Conservation (phyloP, 2,888 invertebrate genomes). For the Smittia aterrima region DNA sequence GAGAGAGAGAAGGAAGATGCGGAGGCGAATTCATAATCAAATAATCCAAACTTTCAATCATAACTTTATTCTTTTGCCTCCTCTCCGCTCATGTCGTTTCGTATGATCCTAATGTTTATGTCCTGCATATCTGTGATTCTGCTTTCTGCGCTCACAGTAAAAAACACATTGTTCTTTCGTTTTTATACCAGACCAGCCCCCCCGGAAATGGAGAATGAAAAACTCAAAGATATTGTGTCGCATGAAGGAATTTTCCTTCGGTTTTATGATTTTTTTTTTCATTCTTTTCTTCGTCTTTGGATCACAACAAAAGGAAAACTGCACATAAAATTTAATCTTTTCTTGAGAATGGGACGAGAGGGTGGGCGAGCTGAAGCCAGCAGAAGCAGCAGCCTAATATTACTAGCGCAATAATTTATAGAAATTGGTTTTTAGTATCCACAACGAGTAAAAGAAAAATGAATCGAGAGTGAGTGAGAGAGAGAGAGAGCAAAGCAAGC, state of each 20-base stretch:
- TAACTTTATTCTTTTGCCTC: conserved; percentile 5
- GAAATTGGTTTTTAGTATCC: conserved; percentile 14
- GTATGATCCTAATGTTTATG: conserved; percentile 31
- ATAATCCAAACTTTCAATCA: conserved; percentile 37
- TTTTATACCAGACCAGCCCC: not conserved
- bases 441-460: not conserved
- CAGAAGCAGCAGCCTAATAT: conserved; percentile 10
- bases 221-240: not conserved
- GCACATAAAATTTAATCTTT: conserved; percentile 40
- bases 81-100: not conserved
- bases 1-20: not conserved
- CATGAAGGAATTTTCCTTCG: conserved; percentile 1
- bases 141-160: not conserved
- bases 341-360: conserved; percentile 13
- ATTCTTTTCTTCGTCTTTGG: not conserved
- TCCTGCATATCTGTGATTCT: conserved; percentile 29
- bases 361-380: not conserved
- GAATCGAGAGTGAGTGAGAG: too few species aligned
- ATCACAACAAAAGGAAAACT: conserved; percentile 25
- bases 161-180: not conserved
- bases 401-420: conserved; percentile 7
- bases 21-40: conserved; percentile 9
- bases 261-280: not conserved
- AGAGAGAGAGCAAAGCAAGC: not conserved
- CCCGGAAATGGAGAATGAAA: not conserved